Base-by-base conservation (phyloP, 2,888 invertebrate species). In the Lomographa bimaculata region DNA sequence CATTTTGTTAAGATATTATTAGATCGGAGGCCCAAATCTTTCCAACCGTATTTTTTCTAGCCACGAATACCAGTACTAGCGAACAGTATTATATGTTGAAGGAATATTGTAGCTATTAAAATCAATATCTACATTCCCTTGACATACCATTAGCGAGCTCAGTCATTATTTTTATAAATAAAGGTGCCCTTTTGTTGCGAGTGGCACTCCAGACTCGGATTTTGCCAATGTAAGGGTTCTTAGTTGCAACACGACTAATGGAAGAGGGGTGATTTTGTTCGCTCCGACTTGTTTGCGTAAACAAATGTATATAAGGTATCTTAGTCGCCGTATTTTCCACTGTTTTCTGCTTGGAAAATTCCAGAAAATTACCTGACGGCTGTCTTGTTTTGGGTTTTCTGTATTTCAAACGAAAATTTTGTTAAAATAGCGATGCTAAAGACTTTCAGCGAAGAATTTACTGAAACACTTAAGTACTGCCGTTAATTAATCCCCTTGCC, bases 161-260 rank as follows among this genome's bases (percentile, higher is more conserved):
- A 44, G 20, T 21, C 44, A 24, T 32, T 35, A 23, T 27, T n/a
- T n/a, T 23, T 33, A 14, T 23, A 23, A 37, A 32, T 24, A 36
- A 23, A 19, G 8, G 24, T 21, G 29, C 8, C 25, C 8, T 25
- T 30, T 20, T 25, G 8, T 19, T 7, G 19, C n/a, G 28, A 34
- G 18, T 6, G 7, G 7, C 18, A 11, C 24, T 40, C 28, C 14
- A 29, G 10, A 8, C 5, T 19, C n/a, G 6, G 10, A 10, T 7
- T 20, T 25, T 23, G 7, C 23, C 18, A 24, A 24, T 21, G 16
- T n/a, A 40, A 24, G 19, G 7, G 11, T 10, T 18, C 25, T 34
- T 20, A 7, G 30, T n/a, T n/a, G n/a, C 12, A 32, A 36, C 23
- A 23, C 28, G 21, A 32, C 14, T 37, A 27, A 35, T 41, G 25